Evolutionary conservation across 35 echinoderm and acorn worm genomes (phyloP), one percentile per base, ranked within the genome.

Genomic region (Stichopus chloronotus): DNA sequence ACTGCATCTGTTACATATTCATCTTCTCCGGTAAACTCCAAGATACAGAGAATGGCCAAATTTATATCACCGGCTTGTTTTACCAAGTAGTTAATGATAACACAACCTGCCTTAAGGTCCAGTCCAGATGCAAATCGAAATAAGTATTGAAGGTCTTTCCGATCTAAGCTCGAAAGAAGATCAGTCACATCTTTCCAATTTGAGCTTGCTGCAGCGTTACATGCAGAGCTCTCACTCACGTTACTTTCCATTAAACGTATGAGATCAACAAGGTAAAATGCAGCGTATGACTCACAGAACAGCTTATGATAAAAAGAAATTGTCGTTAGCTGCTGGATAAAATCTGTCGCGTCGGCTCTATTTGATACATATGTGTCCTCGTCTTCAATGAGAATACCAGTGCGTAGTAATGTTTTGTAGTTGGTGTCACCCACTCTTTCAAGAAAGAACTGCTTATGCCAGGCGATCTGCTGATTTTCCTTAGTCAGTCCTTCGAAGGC

Each of bases 251-350:
- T 43, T 43, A 43, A 43, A 43, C 30, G 3, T 43, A 43, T 43
- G 30, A 43, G 30, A 43, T 43, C 30, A 8, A 61, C 57, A 16
- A 89, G n/a, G 30, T 43, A 61, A 25, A 53, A 21, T 13, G 87
- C 87, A 13, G 87, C 87, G 13, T 71, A 89, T 61, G 59, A 89
- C 21, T 89, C 87, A 89, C 87, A 89, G 20, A 89, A 89, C 5
- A 89, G 60, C 5, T 69, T 12, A 63, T 89, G 87, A 72, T 60
- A 89, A 54, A 89, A 89, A 6, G 17, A n/a, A 19, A 71, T 61
- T 5, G 13, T 9, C 9, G 52, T 53, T 59, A 22, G 9, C 3
- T 85, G 21, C 17, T 11, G 43, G 5, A 57, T 56, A 12, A 55
- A 7, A 2, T 83, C 80, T 56, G 52, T 17, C 4, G n/a, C 14